Evolutionary conservation across 1,140 invertebrate species (phyloP).

Genomic region (Solenopsis invicta): DNA sequence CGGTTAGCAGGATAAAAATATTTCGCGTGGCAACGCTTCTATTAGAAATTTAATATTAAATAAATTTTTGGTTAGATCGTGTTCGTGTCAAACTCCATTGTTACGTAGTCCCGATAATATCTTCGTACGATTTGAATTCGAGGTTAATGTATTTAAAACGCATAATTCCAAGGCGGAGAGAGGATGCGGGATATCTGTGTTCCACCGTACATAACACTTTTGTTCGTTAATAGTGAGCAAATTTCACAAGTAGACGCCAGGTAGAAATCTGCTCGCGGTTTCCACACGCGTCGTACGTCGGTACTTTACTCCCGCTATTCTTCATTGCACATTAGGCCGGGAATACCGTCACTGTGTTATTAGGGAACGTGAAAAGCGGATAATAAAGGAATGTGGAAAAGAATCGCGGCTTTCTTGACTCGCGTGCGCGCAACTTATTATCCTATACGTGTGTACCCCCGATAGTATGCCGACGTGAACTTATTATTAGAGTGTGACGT

Average conservation of each 20-base stretch:
- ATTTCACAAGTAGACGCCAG: not conserved
- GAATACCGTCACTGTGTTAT: slow-evolving; percentile 31
- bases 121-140: not conserved
- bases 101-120: too few relatives aligned
- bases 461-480: slow-evolving; percentile 69
- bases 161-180: not conserved
- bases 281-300: slow-evolving; percentile 14
- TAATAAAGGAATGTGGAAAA: slow-evolving; percentile 25
- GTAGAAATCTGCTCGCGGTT: slow-evolving; percentile 49
- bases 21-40: not conserved
- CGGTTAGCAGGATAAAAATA: not conserved
- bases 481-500: slow-evolving; percentile 84
- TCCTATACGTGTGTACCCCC: slow-evolving; percentile 69
- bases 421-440: slow-evolving; percentile 81
- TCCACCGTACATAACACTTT: not conserved
- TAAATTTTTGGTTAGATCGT: too few relatives aligned
- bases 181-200: not conserved
- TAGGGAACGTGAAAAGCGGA: slow-evolving; percentile 39
- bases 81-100: too few relatives aligned
- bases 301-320: slow-evolving; percentile 42
- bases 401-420: slow-evolving; percentile 78
- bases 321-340: slow-evolving; percentile 40
- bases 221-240: slow-evolving; percentile 21
- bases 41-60: not conserved
- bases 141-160: not conserved